Conservation (phyloP, 64 coral and sea anemone species). For the Astreopora myriophthalma region DNA sequence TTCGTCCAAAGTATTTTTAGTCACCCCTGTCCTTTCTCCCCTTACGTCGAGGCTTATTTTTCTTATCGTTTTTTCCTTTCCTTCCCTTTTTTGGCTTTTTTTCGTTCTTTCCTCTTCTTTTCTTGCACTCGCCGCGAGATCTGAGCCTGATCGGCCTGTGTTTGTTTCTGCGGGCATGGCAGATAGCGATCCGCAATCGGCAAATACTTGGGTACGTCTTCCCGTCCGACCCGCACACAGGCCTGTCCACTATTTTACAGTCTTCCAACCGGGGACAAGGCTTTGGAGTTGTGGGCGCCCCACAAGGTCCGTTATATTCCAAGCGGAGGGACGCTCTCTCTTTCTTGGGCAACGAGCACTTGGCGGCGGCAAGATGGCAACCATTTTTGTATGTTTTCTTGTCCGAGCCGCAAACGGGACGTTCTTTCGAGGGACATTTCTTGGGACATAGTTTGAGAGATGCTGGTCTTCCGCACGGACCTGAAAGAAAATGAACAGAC, state of each 20-base stretch:
- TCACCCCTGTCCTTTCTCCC: neutral
- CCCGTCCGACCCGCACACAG: constrained; percentile 78
- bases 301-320: constrained; percentile 54
- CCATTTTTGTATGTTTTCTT: constrained; percentile 84
- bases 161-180: constrained; percentile 58
- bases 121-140: constrained; percentile 57
- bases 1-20: neutral
- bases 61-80: neutral
- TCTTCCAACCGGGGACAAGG: constrained; percentile 68
- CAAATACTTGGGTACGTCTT: constrained; percentile 82
- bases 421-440: constrained; percentile 33
- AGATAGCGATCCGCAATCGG: constrained; percentile 72
- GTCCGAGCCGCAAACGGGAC: constrained; percentile 71
- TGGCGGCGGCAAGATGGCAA: constrained; percentile 60
- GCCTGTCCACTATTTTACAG: constrained; percentile 48
- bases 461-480: constrained; percentile 18
- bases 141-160: constrained; percentile 42
- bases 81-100: neutral
- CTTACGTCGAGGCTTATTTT: neutral
- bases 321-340: constrained; percentile 53
- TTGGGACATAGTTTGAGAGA: constrained; percentile 77
- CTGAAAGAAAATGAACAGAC: constrained; percentile 16
- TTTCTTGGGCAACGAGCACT: constrained; percentile 71
- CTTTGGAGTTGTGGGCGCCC: constrained; percentile 34
- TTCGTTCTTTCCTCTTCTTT: neutral